phyloP scores from a whole-genome alignment of 2,113 vertebrate species.

The Todiramphus chloris region DNA sequence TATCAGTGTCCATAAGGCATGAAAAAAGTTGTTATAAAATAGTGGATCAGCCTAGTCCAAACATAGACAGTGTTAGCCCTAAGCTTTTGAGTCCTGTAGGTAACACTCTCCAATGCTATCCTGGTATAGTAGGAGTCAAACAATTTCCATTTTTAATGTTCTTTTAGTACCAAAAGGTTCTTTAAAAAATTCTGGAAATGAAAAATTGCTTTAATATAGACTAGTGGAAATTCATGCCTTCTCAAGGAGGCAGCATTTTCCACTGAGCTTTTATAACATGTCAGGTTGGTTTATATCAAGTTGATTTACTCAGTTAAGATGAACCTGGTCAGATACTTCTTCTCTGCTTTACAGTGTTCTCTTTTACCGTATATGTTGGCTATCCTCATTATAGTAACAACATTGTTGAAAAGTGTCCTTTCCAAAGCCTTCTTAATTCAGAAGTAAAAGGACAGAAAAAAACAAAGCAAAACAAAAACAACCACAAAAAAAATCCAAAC shows the following conservation, averaged over 20 bases:
- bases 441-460: background rate
- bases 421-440: background rate
- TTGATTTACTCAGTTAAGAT: background rate
- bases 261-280: background rate
- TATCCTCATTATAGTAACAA: background rate
- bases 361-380: background rate
- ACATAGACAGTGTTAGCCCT: accelerated
- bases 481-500: too few relatives aligned
- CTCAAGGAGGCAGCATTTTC: background rate
- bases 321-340: background rate
- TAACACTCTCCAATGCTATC: background rate
- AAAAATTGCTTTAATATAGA: background rate
- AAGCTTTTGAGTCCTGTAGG: background rate
- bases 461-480: background rate
- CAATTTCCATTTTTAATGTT: background rate
- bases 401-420: background rate
- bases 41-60: background rate
- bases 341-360: background rate
- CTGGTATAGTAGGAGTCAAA: background rate
- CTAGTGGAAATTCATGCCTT: background rate
- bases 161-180: background rate
- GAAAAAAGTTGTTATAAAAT: background rate
- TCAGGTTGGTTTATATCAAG: background rate
- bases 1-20: background rate
- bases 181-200: background rate